Evolutionary conservation across 2,888 invertebrate genomes (phyloP).

Genomic region (Lasioglossum villosulum): DNA sequence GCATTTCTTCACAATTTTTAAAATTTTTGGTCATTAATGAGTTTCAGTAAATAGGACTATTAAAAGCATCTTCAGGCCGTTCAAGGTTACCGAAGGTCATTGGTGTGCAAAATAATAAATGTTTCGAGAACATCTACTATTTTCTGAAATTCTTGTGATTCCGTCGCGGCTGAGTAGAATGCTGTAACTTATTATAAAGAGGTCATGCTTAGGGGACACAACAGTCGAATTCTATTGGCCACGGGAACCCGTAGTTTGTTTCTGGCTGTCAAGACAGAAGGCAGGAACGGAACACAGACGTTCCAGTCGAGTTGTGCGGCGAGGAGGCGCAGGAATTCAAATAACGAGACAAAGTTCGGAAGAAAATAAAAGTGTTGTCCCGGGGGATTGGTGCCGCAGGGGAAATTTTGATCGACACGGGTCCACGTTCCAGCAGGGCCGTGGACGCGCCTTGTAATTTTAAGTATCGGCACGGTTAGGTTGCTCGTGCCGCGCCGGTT

Average conservation of each 20-base stretch:
- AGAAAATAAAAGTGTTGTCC: slow-evolving; percentile 3
- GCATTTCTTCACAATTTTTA: not conserved
- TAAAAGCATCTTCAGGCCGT: no score
- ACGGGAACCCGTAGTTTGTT: slow-evolving; percentile 1
- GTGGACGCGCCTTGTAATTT: slow-evolving; percentile 71
- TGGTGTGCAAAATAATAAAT: not conserved
- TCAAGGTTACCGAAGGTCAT: no score
- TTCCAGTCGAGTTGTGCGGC: not conserved
- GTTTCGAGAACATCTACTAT: not conserved
- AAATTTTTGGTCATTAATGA: not conserved
- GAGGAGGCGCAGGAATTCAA: slow-evolving; percentile 19
- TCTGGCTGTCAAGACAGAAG: not conserved
- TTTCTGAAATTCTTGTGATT: not conserved
- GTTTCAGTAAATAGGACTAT: no score
- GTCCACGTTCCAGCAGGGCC: slow-evolving; percentile 50
- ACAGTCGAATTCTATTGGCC: not conserved
- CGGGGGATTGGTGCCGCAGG: slow-evolving; percentile 22
- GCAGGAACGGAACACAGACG: not conserved
- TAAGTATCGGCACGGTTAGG: slow-evolving; percentile 59
- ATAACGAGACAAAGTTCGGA: slow-evolving; percentile 18
- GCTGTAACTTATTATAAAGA: not conserved
- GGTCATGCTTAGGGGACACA: not conserved
- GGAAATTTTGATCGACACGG: slow-evolving; percentile 47
- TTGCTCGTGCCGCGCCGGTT: slow-evolving; percentile 9
- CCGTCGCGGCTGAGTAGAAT: not conserved